phyloP scores from a whole-genome alignment of 2,888 invertebrate genomes.

The Apodemia mormo region DNA sequence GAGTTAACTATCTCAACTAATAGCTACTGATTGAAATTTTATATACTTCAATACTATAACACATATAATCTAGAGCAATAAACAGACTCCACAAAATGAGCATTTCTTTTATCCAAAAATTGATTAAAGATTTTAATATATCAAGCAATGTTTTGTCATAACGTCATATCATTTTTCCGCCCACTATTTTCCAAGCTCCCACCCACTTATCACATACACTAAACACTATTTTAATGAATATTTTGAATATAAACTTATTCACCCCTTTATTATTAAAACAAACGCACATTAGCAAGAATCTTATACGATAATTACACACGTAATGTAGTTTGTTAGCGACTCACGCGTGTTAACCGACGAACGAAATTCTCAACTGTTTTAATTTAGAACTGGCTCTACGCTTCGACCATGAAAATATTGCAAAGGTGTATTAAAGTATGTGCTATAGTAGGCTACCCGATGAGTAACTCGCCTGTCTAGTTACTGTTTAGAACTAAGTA shows the following conservation, averaged over 20 bases:
- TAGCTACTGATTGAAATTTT: no score
- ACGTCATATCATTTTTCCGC: neutral
- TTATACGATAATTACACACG: constrained; percentile 51
- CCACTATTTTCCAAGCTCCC: neutral
- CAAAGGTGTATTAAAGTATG: constrained; percentile 48
- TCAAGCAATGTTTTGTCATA: neutral
- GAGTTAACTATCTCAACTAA: no score
- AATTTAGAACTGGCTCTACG: constrained; percentile 69
- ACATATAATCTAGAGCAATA: neutral
- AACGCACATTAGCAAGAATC: constrained; percentile 31
- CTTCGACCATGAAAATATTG: constrained; percentile 71
- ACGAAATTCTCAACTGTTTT: constrained; percentile 74
- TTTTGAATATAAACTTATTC: neutral
- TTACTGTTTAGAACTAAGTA: constrained; percentile 9
- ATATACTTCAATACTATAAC: no score
- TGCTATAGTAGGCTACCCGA: constrained; percentile 45
- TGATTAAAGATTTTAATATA: neutral
- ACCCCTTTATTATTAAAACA: neutral
- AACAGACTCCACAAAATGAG: neutral
- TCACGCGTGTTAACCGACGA: constrained; percentile 60
- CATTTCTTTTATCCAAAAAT: neutral
- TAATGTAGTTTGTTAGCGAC: constrained; percentile 39
- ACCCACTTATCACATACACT: neutral
- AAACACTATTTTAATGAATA: constrained; percentile 5
- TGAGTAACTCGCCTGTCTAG: constrained; percentile 46